A percentile compares a stretch with the other conserved stretches of the same genome.
Conservation (phyloP, 2,113 vertebrate species). For the Thamnaconus septentrionalis region DNA sequence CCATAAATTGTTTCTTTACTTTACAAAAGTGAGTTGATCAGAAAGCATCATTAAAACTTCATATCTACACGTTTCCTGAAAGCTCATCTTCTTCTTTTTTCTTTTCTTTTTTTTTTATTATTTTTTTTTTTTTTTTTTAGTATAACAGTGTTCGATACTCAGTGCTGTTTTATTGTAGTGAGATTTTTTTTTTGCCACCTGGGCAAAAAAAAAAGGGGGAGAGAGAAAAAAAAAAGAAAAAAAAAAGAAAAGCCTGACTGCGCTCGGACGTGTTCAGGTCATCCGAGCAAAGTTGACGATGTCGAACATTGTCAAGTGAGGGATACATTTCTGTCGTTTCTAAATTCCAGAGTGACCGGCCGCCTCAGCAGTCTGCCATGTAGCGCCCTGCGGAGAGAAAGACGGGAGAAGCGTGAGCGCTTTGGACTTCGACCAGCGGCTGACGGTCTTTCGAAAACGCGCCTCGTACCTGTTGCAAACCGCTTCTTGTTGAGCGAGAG, state of each 20-base stretch:
- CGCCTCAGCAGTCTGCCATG: constrained; percentile 92
- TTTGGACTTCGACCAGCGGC: not conserved
- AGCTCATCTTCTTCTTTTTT: constrained; percentile 68
- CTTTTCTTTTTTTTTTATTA: constrained; percentile 45
- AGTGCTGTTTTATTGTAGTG: constrained; percentile 88
- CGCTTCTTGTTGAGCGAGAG: constrained; percentile 95
- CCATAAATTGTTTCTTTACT: constrained; percentile 70
- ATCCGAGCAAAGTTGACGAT: constrained; percentile 16
- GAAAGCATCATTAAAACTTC: constrained; percentile 73
- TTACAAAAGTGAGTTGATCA: constrained; percentile 76
- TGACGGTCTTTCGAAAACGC: not conserved
- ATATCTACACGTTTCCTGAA: constrained; percentile 78
- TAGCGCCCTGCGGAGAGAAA: constrained; percentile 87
- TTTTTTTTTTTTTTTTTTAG: constrained; percentile 37
- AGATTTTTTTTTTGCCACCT: constrained; percentile 62
- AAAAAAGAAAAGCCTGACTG: constrained; percentile 18
- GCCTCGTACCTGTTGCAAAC: constrained; percentile 88
- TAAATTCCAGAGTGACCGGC: constrained; percentile 43
- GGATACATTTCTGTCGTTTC: constrained; percentile 44
- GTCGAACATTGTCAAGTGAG: constrained; percentile 41
- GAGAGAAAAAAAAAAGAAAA: no score
- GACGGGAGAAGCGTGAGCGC: constrained; percentile 1
- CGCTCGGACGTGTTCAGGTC: constrained; percentile 30
- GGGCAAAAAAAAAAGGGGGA: no score
- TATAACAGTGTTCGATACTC: constrained; percentile 87